Conservation (phyloP, 2,797 vertebrate species). For the Smutsia gigantea region DNA sequence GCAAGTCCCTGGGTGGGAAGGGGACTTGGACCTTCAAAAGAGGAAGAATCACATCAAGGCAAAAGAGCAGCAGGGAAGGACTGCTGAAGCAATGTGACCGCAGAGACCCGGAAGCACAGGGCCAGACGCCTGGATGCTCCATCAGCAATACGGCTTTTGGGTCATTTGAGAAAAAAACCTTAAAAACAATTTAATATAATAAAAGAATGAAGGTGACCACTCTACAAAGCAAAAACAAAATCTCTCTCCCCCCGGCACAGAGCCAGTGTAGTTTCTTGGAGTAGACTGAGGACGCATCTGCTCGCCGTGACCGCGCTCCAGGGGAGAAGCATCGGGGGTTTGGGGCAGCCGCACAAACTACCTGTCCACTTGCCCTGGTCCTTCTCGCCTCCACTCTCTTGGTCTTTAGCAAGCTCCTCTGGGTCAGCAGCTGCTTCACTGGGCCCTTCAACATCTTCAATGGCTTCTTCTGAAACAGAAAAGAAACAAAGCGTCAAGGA, state of each 20-base stretch:
- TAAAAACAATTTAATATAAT: background rate
- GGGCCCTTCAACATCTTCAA: constrained; percentile 97
- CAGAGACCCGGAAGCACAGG: background rate
- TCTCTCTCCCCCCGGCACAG: background rate
- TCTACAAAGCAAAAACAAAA: background rate
- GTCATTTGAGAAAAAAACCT: background rate
- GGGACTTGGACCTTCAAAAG: accelerated
- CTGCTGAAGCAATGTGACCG: background rate
- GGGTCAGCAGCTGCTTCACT: constrained; percentile 93
- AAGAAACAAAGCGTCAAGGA: constrained; percentile 3
- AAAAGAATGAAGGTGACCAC: background rate
- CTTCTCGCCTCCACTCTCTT: constrained; percentile 95
- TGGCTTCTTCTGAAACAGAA: constrained; percentile 93
- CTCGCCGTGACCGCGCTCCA: background rate
- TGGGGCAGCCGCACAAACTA: constrained; percentile 85
- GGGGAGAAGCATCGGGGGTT: accelerated
- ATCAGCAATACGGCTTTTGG: background rate
- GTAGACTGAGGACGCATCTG: accelerated
- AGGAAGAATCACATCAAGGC: background rate
- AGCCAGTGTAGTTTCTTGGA: accelerated
- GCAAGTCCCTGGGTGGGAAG: background rate
- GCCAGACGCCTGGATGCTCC: no score
- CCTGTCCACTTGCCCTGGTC: constrained; percentile 97
- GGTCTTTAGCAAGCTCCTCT: constrained; percentile 97
- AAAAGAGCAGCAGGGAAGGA: background rate